Evolutionary conservation across 2,113 vertebrate genomes (phyloP), one percentile per base, ranked within the genome.

Genomic region (Natator depressus): DNA sequence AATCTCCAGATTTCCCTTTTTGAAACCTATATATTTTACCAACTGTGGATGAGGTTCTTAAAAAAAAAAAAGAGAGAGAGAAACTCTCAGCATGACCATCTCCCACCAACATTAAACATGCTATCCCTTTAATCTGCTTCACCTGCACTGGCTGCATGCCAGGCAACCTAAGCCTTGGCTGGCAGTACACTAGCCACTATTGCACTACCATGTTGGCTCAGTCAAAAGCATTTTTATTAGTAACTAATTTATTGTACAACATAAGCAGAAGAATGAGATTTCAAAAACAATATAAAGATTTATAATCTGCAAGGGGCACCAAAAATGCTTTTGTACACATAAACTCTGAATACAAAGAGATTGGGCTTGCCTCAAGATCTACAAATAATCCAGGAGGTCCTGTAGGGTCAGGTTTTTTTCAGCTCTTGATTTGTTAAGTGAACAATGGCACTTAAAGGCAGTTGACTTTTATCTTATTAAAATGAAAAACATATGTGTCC

Each of bases 251-350:
- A 54, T 62, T 91, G 38, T 46, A 29, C 78, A 93, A 65, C 31
- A 62, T 17, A 91, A 79, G 49, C 50, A 80, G 42, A 4, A 93
- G 78, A 38, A 83, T 11, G 19, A 84, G 4, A 69, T 91, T 89
- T 95, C 69, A 94, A 93, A 96, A 93, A 51, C 59, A 92, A 91
- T 42, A 47, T 27, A 90, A 78, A 96, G 82, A 92, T 93, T 94
- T 88, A 93, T 27, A n/a, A 65, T 35, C 54, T 91, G 62, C 69
- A 91, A 59, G 78, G 53, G 50, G 47, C 42, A 83, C 29, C n/a
- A 96, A 95, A 94, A 93, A 55, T 42, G 14, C 11, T 87, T 62
- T 95, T 62, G 80, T 81, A 81, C 9, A 81, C 9, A 87, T 92
- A 84, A 95, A 85, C 51, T 46, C 7, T 59, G 46, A 88, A 59